Base-by-base conservation (phyloP, 2,888 invertebrate species). In the Andrena hattorfiana region DNA sequence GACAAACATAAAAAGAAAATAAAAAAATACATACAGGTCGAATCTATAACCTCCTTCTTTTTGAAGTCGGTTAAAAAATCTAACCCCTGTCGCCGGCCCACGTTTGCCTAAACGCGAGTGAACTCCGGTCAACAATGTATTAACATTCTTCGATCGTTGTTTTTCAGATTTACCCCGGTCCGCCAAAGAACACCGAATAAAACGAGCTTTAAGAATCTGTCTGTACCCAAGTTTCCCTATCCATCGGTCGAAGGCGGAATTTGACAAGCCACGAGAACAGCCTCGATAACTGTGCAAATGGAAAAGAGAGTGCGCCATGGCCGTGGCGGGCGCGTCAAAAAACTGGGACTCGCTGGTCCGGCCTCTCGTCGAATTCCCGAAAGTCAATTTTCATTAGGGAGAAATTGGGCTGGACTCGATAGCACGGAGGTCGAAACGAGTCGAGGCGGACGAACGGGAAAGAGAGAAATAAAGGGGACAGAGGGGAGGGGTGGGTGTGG, bases 301-400 rank as follows among this genome's bases (percentile, higher is more conserved):
- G 56, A 71, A 73, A 76, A 81, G 83, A 72, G 73, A 42, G 60
- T 1, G 42, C 68, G 60, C 54, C 54, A 80, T 48, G 64, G 51
- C 30, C 42, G 23, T 28, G 59, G 72, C 42, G 73, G 70, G 77
- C 76, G 66, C 60, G 77, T 85, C 78, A 83, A 87, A 87, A 86
- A 87, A 86, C 83, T 87, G 79, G 76, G 75, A 77, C 80, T 85
- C 84, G 82, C 66, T 69, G 56, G 48, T 20, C 76, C 48, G 35
- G 64, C 64, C 54, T 54, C 62, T 35, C 69, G 70, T 32, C 42
- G 66, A 69, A 67, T 74, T 74, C 59, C 81, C 86, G 87, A 90
- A 89, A 90, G 91, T 90, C 90, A 91, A 91, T 91, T 90, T 90
- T 89, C 91, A 89, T 90, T 90, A 90, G 85, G 74, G 73, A 84